Evolutionary conservation across 2,113 vertebrate species (phyloP).

Genomic region (Procapra przewalskii): DNA sequence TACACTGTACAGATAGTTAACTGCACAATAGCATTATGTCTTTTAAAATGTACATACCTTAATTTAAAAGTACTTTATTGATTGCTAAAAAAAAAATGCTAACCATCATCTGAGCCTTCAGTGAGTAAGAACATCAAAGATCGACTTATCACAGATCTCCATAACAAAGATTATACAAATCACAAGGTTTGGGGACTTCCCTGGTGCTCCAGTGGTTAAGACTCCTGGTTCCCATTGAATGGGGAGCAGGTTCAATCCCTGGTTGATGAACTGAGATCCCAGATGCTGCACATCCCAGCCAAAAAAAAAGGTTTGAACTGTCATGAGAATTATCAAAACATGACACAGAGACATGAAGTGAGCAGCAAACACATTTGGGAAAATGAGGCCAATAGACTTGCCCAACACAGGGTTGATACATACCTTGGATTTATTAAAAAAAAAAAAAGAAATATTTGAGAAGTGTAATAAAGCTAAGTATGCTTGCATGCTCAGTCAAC

Average conservation of each 20-base stretch:
- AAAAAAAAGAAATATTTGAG: not conserved
- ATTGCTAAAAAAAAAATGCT: not conserved
- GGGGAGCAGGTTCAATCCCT: not conserved
- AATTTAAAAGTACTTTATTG: not conserved
- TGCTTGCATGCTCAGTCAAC: not conserved
- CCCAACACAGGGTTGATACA: not conserved
- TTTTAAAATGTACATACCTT: not conserved
- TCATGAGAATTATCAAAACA: not conserved
- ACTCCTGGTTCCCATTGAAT: not conserved
- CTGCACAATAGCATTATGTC: not conserved
- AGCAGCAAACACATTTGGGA: not conserved
- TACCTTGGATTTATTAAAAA: not conserved
- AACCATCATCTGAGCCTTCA: not conserved
- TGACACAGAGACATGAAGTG: not conserved
- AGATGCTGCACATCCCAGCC: not conserved
- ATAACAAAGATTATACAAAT: not conserved
- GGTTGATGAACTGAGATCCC: not conserved
- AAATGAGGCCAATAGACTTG: not conserved
- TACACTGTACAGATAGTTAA: not conserved
- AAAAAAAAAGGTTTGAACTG: not conserved
- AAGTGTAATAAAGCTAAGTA: not conserved
- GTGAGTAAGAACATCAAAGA: not conserved
- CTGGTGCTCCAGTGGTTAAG: not conserved
- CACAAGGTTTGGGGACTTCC: not conserved
- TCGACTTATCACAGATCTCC: not conserved